Evolutionary conservation across 1,140 invertebrate species (phyloP).

Genomic region (Drosophila ogumai): DNA sequence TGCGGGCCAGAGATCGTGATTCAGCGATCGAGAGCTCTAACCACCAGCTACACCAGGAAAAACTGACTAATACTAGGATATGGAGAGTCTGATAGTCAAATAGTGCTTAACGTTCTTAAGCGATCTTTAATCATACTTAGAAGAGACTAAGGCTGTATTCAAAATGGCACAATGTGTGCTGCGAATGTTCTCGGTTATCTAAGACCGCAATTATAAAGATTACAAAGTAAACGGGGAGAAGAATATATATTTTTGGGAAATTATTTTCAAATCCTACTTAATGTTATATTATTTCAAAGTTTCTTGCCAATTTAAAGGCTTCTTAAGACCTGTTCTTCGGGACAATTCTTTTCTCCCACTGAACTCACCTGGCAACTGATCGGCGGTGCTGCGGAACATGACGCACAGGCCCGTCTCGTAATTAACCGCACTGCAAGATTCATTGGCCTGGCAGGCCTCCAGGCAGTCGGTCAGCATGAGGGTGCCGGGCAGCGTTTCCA

Average conservation of each 20-base stretch:
- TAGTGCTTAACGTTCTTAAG: constrained; percentile 5
- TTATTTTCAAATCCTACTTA: not conserved
- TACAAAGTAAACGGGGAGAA: not conserved
- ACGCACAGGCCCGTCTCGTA: constrained; percentile 98
- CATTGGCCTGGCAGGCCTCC: constrained; percentile 94
- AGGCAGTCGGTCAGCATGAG: constrained; percentile 97
- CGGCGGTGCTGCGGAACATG: constrained; percentile 94
- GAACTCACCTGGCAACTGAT: constrained; percentile 92
- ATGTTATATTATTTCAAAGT: not conserved
- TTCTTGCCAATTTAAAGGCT: not conserved
- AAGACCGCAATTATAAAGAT: not conserved
- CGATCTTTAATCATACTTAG: constrained; percentile 12
- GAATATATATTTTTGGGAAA: not conserved
- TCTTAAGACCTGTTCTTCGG: not conserved
- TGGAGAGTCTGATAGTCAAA: constrained; percentile 11
- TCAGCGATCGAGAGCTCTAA: constrained; percentile 47
- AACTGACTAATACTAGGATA: constrained; percentile 12
- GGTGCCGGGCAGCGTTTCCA: constrained; percentile 95
- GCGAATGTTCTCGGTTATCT: constrained; percentile 2
- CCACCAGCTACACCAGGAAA: constrained; percentile 37
- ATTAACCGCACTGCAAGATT: constrained; percentile 95
- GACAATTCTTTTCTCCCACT: constrained; percentile 84
- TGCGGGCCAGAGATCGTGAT: constrained; percentile 48
- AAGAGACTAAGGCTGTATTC: not conserved
- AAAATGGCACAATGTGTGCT: constrained; percentile 15